These are phyloP conservation scores for Spodoptera exigua DNA, from an alignment of 2,888 invertebrate genomes.

Conservation along the genomic window DNA sequence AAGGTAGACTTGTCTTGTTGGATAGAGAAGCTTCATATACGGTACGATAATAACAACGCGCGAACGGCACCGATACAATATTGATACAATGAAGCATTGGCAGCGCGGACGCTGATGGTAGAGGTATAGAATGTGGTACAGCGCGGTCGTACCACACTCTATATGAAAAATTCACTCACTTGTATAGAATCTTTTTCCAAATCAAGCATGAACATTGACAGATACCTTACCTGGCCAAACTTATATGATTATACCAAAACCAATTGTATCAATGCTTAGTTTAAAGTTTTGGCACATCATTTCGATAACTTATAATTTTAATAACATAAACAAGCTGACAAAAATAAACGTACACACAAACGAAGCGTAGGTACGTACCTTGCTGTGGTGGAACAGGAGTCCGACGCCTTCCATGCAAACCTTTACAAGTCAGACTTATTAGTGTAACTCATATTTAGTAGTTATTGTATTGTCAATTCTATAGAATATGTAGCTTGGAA, in stretches of 20 bases:
- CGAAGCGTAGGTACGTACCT: slow-evolving; percentile 91
- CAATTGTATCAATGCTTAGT: slow-evolving; percentile 31
- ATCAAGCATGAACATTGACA: slow-evolving; percentile 83
- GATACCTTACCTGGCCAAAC: slow-evolving; percentile 79
- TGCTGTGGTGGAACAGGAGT: slow-evolving; percentile 99
- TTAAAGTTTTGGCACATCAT: slow-evolving; percentile 78
- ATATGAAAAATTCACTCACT: slow-evolving; percentile 62
- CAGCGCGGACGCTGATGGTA: slow-evolving; percentile 70
- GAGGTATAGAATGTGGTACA: slow-evolving; percentile 69
- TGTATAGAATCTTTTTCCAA: slow-evolving; percentile 73
- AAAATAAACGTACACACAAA: slow-evolving; percentile 69
- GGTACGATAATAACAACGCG: slow-evolving; percentile 71
- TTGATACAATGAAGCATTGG: slow-evolving; percentile 79
- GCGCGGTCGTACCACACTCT: slow-evolving; percentile 67
- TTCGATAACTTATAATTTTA: slow-evolving; percentile 53
- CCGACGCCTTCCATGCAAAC: slow-evolving; percentile 99
- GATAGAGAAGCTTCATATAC: slow-evolving; percentile 76
- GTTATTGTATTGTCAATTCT: neutral
- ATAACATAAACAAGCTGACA: slow-evolving; percentile 83
- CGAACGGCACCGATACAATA: slow-evolving; percentile 82
- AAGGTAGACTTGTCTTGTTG: slow-evolving; percentile 64
- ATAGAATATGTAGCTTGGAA: no score
- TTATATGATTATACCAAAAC: slow-evolving; percentile 75
- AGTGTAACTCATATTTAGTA: slow-evolving; percentile 2
- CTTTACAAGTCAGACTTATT: slow-evolving; percentile 62